Evolutionary conservation across 2,113 vertebrate species (phyloP).

Genomic region (Arvicanthis niloticus): DNA sequence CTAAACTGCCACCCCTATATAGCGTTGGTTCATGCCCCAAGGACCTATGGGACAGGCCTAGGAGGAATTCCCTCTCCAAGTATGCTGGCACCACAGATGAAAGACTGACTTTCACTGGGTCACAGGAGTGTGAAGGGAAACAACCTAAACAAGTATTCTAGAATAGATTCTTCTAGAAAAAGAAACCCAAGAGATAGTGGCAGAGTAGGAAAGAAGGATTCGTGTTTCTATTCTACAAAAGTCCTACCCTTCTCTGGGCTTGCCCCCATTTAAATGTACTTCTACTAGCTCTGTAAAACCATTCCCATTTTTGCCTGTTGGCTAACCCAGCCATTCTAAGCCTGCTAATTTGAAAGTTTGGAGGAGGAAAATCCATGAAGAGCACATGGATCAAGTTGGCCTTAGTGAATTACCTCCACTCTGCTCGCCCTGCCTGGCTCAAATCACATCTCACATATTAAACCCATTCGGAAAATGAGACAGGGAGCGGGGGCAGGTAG

Average conservation of each 20-base stretch:
- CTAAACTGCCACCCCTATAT: background rate
- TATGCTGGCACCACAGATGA: background rate
- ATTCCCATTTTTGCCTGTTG: conserved; percentile 9
- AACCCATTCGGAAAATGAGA: conserved; percentile 61
- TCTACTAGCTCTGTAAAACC: background rate
- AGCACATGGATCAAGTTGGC: conserved; percentile 53
- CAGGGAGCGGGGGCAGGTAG: background rate
- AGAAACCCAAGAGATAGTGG: background rate
- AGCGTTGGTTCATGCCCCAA: background rate
- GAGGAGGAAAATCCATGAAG: background rate
- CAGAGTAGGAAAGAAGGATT: rapidly evolving
- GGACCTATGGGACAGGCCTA: background rate
- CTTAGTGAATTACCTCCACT: conserved; percentile 7
- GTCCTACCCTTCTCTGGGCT: background rate
- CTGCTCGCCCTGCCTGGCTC: background rate
- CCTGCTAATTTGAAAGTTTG: conserved; percentile 14
- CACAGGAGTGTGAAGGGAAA: background rate
- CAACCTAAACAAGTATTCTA: background rate
- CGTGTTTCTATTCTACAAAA: background rate
- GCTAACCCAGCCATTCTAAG: conserved; percentile 15
- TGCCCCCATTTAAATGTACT: background rate
- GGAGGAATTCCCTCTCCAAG: background rate
- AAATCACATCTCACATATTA: conserved; percentile 71
- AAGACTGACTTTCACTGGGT: background rate
- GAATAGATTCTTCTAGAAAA: background rate